Evolutionary conservation across 2,113 vertebrate species (phyloP), one percentile per base, ranked within the genome.

Genomic region (Reinhardtius hippoglossoides): DNA sequence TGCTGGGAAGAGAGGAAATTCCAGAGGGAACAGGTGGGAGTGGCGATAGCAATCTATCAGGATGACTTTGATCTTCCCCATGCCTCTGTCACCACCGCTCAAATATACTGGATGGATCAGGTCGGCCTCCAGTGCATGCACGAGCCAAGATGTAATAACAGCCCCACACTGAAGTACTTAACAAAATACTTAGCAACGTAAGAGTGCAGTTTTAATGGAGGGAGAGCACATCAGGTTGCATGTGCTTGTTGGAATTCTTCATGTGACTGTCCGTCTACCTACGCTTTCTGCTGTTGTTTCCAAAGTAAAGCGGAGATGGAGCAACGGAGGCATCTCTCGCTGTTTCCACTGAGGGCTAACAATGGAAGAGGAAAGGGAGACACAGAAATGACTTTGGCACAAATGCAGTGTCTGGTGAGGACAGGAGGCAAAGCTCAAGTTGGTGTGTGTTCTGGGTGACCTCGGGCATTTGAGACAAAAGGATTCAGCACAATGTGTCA

Each of bases 1-100:
- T 74, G 80, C 76, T 77, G 81, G 63, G 73, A 78, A 84, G 85
- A 84, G 81, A 91, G 91, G 89, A 88, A 92, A 93, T 92, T 91
- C 92, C 91, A 80, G 77, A 77, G 88, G 81, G 91, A 93, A 93
- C 93, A 95, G 92, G 93, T 94, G 92, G 93, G 90, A 89, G 90
- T 83, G 87, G 79, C 67, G 87, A 91, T 88, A 92, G 88, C 85
- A 67, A 92, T 92, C 92, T 89, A 90, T 91, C 84, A 89, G 74
- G 72, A 90, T 67, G 76, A 88, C 89, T 87, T 92, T 92, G 88
- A 92, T 92, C 86, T 80, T 82, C 77, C 86, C 82, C 77, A 48
- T 70, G 78, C 74, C 57, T 89, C 84, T 88, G 88, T 91, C 90
- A 90, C 77, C 79, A 54, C 85, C 15, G 61, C 59, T 75, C 24